Evolutionary conservation across 2,797 vertebrate genomes (phyloP).

Genomic region (Antrozous pallidus): DNA sequence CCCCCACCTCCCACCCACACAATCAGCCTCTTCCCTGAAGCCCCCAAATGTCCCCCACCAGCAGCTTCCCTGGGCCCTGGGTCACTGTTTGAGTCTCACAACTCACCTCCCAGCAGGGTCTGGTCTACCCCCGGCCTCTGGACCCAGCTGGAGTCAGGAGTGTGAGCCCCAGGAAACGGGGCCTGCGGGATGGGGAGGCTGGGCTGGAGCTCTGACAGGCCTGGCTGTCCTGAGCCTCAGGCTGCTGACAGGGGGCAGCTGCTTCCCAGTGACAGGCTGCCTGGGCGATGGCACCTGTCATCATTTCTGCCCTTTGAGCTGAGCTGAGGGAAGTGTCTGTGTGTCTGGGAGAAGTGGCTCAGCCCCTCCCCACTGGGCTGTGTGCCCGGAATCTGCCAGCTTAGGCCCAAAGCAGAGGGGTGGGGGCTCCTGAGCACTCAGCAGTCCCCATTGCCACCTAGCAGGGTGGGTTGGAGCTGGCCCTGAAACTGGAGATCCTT

Average conservation of each 20-base stretch:
- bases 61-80: neutral
- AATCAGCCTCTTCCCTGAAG: rapidly evolving
- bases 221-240: neutral
- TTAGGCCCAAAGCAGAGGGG: neutral
- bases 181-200: neutral
- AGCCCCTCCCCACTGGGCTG: neutral
- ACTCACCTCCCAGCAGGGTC: neutral
- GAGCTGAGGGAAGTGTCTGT: neutral
- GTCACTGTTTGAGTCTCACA: too few relatives aligned
- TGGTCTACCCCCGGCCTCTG: neutral
- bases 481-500: neutral
- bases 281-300: slow-evolving; percentile 27
- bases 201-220: neutral
- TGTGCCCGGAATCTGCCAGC: neutral
- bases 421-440: neutral
- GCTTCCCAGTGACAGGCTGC: neutral
- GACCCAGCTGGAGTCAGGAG: neutral
- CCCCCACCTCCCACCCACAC: neutral
- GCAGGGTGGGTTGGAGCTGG: neutral
- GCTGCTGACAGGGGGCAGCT: slow-evolving; percentile 43
- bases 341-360: neutral
- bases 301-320: neutral
- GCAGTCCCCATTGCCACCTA: rapidly evolving
- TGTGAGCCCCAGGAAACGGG: rapidly evolving
- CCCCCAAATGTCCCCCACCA: rapidly evolving